These are phyloP conservation scores for Drosophila kohkoa DNA, from an alignment of 1,140 invertebrate genomes.

Conservation along the genomic window DNA sequence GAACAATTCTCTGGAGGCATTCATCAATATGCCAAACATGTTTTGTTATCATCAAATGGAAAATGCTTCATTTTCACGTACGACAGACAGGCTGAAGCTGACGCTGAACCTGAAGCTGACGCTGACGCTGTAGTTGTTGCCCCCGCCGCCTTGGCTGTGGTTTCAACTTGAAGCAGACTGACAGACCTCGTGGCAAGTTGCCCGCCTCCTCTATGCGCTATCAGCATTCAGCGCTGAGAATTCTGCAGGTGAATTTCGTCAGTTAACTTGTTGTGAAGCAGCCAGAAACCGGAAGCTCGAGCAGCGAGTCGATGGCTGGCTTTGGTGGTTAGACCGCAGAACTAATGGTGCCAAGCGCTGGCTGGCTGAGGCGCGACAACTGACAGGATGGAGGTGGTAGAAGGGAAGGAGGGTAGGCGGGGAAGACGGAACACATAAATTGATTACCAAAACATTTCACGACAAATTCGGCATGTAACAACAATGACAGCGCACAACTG, in stretches of 20 bases:
- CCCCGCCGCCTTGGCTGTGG: too few species aligned
- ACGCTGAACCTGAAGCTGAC: neutral
- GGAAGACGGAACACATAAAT: constrained; percentile 63
- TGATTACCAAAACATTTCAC: constrained; percentile 76
- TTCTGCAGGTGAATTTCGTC: constrained; percentile 59
- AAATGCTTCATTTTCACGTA: constrained; percentile 81
- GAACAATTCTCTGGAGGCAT: constrained; percentile 75
- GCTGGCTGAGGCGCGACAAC: too few species aligned
- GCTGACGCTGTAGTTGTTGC: constrained; percentile 8
- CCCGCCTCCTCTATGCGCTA: constrained; percentile 16
- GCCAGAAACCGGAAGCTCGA: constrained; percentile 14
- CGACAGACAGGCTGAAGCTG: constrained; percentile 47
- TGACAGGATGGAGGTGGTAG: too few species aligned
- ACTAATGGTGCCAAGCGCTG: constrained; percentile 26
- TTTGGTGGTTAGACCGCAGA: constrained; percentile 23
- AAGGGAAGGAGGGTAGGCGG: neutral
- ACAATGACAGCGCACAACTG: constrained; percentile 53
- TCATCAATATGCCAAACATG: constrained; percentile 83
- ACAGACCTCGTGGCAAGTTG: constrained; percentile 18
- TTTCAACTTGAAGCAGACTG: constrained; percentile 3
- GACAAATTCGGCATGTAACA: constrained; percentile 74
- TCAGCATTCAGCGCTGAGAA: constrained; percentile 36
- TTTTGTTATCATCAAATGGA: constrained; percentile 82
- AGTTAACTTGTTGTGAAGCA: constrained; percentile 30
- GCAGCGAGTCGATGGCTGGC: constrained; percentile 13